Conservation (phyloP, 1,140 invertebrate genomes). For the Drosophila nannoptera region DNA sequence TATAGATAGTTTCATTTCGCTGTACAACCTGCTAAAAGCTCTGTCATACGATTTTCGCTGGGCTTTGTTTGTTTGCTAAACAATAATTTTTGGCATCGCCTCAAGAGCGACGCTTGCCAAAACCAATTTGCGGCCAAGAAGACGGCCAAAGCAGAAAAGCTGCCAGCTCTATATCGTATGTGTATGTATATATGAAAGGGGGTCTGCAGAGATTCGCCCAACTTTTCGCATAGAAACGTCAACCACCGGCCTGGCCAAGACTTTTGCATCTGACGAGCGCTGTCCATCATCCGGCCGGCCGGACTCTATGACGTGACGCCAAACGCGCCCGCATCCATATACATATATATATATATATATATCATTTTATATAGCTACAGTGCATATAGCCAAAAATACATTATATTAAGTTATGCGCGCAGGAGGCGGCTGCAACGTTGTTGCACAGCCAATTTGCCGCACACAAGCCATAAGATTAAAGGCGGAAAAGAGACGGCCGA, state of each 20-base stretch:
- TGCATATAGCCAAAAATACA: not conserved
- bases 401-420: slow-evolving; percentile 32
- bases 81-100: slow-evolving; percentile 72
- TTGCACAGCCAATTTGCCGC: slow-evolving; percentile 58
- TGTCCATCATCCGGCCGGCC: slow-evolving; percentile 48
- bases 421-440: slow-evolving; percentile 38
- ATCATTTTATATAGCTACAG: not conserved
- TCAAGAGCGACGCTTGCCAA: slow-evolving; percentile 73
- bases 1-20: not conserved
- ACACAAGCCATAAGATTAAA: slow-evolving; percentile 44
- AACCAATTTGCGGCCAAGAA: slow-evolving; percentile 66
- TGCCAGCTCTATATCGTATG: not conserved
- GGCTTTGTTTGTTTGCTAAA: slow-evolving; percentile 69
- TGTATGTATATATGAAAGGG: slow-evolving; percentile 1
- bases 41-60: slow-evolving; percentile 44
- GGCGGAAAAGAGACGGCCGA: slow-evolving; percentile 3
- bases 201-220: too few relatives aligned
- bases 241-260: slow-evolving; percentile 23
- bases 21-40: slow-evolving; percentile 40
- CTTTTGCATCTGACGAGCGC: slow-evolving; percentile 36
- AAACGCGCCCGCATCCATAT: slow-evolving; percentile 11
- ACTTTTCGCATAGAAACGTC: slow-evolving; percentile 22
- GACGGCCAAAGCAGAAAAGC: not conserved
- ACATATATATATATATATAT: slow-evolving; percentile 15
- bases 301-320: slow-evolving; percentile 46